phyloP scores from a whole-genome alignment of 2,888 invertebrate species.

The Strigamia maritima region DNA sequence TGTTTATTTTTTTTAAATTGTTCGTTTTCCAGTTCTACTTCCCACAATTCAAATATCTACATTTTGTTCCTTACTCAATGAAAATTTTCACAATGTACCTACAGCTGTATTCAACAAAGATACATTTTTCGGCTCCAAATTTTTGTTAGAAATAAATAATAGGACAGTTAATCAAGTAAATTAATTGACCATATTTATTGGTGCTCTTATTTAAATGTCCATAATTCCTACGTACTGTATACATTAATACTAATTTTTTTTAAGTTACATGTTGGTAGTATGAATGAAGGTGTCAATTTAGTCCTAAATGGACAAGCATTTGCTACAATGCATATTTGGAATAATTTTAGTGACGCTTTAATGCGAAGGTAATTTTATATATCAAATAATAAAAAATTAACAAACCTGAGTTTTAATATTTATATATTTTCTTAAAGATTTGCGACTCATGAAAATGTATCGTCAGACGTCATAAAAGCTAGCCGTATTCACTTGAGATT shows the following conservation, averaged over 20 bases:
- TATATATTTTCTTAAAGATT: neutral
- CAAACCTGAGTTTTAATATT: neutral
- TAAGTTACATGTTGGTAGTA: neutral
- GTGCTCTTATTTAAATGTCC: too few species aligned
- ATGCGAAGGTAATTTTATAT: neutral
- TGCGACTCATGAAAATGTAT: neutral
- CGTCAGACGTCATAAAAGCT: neutral
- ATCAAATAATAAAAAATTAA: neutral
- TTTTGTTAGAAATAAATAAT: neutral
- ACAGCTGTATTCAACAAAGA: slow-evolving; percentile 42
- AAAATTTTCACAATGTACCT: slow-evolving; percentile 39
- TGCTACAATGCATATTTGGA: neutral
- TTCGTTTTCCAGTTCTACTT: slow-evolving; percentile 17
- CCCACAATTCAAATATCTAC: slow-evolving; percentile 41
- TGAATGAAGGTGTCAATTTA: neutral
- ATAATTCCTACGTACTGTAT: too few species aligned
- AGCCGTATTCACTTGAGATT: neutral
- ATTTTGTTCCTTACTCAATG: slow-evolving; percentile 41
- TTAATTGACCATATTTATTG: neutral
- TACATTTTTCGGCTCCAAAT: neutral
- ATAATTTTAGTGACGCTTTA: neutral
- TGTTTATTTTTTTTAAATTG: neutral
- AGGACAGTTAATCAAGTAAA: neutral
- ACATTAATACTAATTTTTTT: neutral
- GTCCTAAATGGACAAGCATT: neutral